Base-by-base conservation (phyloP, 2,797 vertebrate genomes). In the Tokudaia muenninki region DNA sequence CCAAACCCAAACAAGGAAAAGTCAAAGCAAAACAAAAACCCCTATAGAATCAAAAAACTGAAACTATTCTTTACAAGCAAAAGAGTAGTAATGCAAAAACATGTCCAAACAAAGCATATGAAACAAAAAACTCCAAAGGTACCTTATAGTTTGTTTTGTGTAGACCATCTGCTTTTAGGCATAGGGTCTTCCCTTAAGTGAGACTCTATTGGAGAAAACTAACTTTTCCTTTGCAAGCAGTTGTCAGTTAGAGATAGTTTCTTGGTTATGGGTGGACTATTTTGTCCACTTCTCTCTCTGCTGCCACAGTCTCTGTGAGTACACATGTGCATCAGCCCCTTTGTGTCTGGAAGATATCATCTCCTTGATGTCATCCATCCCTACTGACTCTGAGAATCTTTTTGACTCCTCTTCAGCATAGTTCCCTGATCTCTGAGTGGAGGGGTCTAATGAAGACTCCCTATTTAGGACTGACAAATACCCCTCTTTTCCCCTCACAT, bases 401-500 rank as follows among this genome's bases (percentile, higher is more conserved):
- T 84, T 44, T 50, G 17, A 6, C 29, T 65, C 41, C 41, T 34
- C 5, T 44, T 77, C 24, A 47, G 82, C 9, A 34, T 12, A 44
- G 29, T 34, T 65, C 41, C 17, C 41, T 84, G 5, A 84, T 19
- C 47, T 29, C 17, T 84, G 17, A 50, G 44, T 31, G 16, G 11
- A 84, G 59, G 59, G 2, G 17, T 50, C 50, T 22, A 21, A 67
- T 50, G 12, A 65, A 65, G 82, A 50, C 47, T 67, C 65, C 17
- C 41, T 44, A 1, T 9, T 86, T 12, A 22, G 19, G 61, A 65
- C 9, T 63, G 26, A 17, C 9, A 5, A 57, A 79, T 59, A 6
- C 10, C 0, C 3, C 1, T 1, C 0, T 1, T 1, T 47, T 77
- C 3, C 9, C 4, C 11, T 67, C 19, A 19, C 9, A 87, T 4